Percentiles rank a stretch among this genome's conserved stretches.
These are phyloP conservation scores for Caloenas nicobarica DNA, from an alignment of 2,113 vertebrate genomes.

Conservation along the genomic window DNA sequence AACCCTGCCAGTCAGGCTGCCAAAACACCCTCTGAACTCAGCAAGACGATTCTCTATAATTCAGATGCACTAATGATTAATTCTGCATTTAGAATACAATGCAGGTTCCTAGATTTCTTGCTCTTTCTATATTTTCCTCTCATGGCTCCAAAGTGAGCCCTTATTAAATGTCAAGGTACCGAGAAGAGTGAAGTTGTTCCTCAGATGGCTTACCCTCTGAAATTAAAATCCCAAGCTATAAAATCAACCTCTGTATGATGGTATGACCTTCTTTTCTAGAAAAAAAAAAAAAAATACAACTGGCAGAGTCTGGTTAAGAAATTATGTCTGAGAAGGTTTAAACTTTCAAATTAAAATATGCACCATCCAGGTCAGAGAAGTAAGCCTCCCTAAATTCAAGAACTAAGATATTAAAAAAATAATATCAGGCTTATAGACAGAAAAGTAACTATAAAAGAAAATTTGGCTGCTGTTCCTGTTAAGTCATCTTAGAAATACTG, in stretches of 20 bases:
- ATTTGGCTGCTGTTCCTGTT: neutral
- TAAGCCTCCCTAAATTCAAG: neutral
- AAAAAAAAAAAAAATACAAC: neutral
- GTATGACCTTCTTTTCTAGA: neutral
- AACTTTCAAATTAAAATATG: conserved; percentile 34
- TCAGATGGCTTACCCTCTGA: neutral
- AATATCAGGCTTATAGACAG: neutral
- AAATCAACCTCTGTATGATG: neutral
- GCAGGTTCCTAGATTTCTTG: neutral
- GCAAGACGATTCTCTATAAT: neutral
- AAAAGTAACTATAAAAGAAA: neutral
- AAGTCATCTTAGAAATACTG: neutral
- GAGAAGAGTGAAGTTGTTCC: neutral
- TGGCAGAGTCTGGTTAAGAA: neutral
- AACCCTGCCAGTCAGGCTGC: neutral
- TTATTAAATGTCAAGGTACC: neutral
- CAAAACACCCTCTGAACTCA: neutral
- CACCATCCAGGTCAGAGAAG: neutral
- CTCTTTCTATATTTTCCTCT: neutral
- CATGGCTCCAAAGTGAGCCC: neutral
- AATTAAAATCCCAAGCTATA: neutral
- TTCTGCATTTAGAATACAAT: neutral
- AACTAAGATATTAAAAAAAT: conserved; percentile 1
- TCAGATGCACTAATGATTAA: neutral
- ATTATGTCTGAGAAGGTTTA: neutral